Percentiles rank a stretch among this genome's conserved stretches.
Conservation (phyloP, 1,140 invertebrate species). For the Capitella teleta region DNA sequence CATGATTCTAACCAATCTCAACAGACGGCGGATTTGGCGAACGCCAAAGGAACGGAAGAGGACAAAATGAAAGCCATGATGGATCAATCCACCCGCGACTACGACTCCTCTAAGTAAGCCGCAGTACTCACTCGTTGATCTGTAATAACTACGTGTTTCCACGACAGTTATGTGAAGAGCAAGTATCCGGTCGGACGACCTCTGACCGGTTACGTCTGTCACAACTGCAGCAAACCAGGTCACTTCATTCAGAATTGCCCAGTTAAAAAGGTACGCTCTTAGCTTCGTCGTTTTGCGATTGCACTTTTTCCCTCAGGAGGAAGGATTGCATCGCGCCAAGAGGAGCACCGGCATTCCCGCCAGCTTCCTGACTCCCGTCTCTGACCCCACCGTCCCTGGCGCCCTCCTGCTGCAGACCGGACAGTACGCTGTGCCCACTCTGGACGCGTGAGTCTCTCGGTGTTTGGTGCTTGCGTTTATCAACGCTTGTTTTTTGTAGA, state of each 20-base stretch:
- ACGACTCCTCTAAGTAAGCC: conserved; percentile 88
- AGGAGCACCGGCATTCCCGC: conserved; percentile 77
- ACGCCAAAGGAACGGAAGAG: conserved; percentile 83
- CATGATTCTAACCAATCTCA: too few species aligned
- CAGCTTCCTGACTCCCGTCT: conserved; percentile 78
- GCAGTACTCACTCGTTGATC: not conserved
- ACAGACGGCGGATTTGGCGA: conserved; percentile 72
- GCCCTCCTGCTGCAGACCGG: conserved; percentile 88
- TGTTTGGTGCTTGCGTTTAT: not conserved
- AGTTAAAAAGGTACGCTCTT: conserved; percentile 1
- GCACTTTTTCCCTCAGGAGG: not conserved
- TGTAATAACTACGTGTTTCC: too few species aligned
- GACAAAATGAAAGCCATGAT: conserved; percentile 97
- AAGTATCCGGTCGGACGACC: conserved; percentile 55
- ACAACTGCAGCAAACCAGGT: conserved; percentile 79
- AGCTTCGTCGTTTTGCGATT: not conserved
- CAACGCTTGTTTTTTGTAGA: conserved; percentile 42
- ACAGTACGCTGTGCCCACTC: conserved; percentile 77
- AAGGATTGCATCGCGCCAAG: too few species aligned
- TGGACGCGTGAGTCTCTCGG: conserved; percentile 67
- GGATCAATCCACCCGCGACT: conserved; percentile 87
- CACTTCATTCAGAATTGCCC: conserved; percentile 96
- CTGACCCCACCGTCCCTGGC: conserved; percentile 75
- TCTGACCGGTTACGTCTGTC: conserved; percentile 79
- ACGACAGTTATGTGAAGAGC: conserved; percentile 73